phyloP scores from a whole-genome alignment of 2,113 vertebrate species.

The Corapipo altera region DNA sequence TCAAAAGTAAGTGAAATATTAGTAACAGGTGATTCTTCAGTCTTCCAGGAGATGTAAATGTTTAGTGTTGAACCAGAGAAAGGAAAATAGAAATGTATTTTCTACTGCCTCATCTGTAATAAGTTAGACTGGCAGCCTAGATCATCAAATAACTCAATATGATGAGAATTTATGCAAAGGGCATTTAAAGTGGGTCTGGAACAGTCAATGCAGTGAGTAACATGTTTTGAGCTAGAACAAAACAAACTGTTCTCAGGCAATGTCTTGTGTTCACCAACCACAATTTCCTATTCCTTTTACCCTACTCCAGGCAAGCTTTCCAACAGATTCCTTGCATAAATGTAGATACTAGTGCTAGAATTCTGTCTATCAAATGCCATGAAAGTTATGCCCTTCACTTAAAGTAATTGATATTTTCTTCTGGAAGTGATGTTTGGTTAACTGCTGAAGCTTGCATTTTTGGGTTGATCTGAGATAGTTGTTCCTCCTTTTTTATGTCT shows the following conservation, averaged over 20 bases:
- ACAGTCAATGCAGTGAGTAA: background rate
- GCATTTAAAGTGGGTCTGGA: constrained; percentile 22
- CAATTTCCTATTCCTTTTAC: background rate
- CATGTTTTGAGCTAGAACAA: constrained; percentile 34
- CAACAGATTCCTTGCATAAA: background rate
- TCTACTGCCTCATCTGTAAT: constrained; percentile 11
- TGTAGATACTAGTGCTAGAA: background rate
- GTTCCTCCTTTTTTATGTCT: background rate
- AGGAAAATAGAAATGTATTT: background rate
- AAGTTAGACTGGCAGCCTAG: background rate
- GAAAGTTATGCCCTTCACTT: background rate
- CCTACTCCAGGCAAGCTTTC: background rate
- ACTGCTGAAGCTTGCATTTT: background rate
- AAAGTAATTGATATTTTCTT: background rate
- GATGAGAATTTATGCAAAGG: constrained; percentile 28
- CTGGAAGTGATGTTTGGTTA: background rate
- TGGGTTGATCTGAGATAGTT: background rate
- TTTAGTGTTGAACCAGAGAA: background rate
- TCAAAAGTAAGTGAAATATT: background rate
- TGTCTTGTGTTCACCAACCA: background rate
- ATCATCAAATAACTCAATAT: constrained; percentile 11
- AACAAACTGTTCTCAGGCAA: constrained; percentile 32
- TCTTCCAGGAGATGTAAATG: background rate
- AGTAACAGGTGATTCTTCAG: constrained; percentile 1
- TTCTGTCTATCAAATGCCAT: background rate